Evolutionary conservation across 2,888 invertebrate species (phyloP).

Genomic region (Zelleria hepariella): DNA sequence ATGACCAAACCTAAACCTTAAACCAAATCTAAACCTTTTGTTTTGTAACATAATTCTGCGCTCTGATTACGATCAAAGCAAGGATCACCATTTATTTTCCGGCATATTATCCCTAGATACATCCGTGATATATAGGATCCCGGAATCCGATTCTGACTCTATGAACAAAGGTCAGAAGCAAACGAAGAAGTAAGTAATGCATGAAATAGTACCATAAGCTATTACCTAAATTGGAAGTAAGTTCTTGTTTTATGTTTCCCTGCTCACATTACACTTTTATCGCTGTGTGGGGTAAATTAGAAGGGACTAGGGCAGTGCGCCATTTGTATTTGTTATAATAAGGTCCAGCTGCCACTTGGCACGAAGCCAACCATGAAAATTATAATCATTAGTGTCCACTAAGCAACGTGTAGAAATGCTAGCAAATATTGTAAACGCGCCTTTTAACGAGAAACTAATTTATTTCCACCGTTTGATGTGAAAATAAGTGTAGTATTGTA

Average conservation of each 20-base stretch:
- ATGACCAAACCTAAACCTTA: too few relatives aligned
- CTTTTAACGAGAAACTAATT: slow-evolving; percentile 5
- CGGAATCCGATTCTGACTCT: too few relatives aligned
- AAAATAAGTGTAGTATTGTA: slow-evolving; percentile 6
- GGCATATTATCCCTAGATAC: too few relatives aligned
- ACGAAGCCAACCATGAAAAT: slow-evolving; percentile 59
- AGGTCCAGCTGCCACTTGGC: slow-evolving; percentile 56
- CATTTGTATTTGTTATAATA: slow-evolving; percentile 57
- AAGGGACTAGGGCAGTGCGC: background rate
- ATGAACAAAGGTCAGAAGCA: too few relatives aligned
- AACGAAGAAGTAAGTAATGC: too few relatives aligned
- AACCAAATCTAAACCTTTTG: too few relatives aligned
- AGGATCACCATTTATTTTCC: too few relatives aligned
- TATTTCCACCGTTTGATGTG: slow-evolving; percentile 6
- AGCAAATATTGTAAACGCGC: slow-evolving; percentile 1
- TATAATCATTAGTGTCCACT: slow-evolving; percentile 51
- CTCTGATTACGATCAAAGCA: too few relatives aligned
- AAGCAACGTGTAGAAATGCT: background rate
- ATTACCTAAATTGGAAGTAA: too few relatives aligned
- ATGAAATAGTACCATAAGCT: too few relatives aligned
- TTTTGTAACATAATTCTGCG: too few relatives aligned
- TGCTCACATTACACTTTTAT: background rate
- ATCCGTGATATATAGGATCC: too few relatives aligned
- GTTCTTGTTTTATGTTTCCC: background rate
- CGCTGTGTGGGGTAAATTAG: background rate